Evolutionary conservation across 2,113 vertebrate genomes (phyloP).

Genomic region (Melanerpes formicivorus): DNA sequence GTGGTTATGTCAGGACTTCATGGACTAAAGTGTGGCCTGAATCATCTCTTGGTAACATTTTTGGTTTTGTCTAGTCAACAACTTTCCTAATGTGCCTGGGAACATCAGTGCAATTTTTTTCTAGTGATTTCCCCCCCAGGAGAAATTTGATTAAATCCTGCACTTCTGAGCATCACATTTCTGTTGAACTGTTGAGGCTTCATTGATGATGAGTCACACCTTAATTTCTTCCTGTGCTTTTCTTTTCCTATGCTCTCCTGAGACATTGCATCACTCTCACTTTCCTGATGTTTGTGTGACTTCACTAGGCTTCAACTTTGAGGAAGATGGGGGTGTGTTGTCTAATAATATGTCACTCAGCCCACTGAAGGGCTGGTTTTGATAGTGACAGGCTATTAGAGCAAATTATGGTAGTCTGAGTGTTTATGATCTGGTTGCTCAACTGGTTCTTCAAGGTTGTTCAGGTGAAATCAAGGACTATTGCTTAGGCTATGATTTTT

Average conservation of each 20-base stretch:
- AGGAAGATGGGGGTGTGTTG: neutral
- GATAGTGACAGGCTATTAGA: neutral
- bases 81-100: neutral
- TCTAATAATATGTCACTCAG: neutral
- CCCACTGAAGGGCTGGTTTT: neutral
- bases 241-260: neutral
- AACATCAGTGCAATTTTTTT: neutral
- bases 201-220: neutral
- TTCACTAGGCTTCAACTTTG: neutral
- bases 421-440: neutral
- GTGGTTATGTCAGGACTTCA: neutral
- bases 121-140: neutral
- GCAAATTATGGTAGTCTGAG: neutral
- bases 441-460: neutral
- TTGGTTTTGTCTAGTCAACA: neutral
- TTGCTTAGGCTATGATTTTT: neutral
- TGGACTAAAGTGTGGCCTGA: neutral
- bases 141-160: neutral
- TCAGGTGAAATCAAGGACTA: neutral
- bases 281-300: neutral
- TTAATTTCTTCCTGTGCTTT: neutral
- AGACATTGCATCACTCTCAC: neutral
- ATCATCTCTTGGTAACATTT: accelerated
- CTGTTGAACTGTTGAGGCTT: neutral
- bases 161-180: neutral